Conservation (phyloP, 2,888 invertebrate species). For the Schizaphis graminum region DNA sequence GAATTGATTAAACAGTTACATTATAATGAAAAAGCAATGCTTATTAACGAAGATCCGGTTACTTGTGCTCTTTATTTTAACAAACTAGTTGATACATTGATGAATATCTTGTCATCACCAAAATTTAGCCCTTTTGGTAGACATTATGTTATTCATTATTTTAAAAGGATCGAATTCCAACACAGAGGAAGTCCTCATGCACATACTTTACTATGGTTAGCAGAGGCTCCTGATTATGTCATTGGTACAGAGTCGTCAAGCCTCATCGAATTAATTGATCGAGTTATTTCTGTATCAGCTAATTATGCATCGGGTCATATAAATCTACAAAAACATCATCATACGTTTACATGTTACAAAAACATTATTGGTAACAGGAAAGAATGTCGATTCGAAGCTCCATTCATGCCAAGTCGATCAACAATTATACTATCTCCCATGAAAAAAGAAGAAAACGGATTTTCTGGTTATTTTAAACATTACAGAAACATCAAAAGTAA, state of each 20-base stretch:
- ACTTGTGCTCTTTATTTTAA: conserved; percentile 48
- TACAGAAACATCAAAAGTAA: background rate
- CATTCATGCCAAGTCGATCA: conserved; percentile 70
- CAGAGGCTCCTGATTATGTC: conserved; percentile 69
- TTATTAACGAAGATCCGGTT: conserved; percentile 46
- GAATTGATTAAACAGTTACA: conserved; percentile 68
- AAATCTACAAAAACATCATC: conserved; percentile 69
- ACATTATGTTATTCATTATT: conserved; percentile 58
- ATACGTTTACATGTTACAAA: conserved; percentile 70
- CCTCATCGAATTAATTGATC: no score
- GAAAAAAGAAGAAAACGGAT: conserved; percentile 67
- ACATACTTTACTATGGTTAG: conserved; percentile 71
- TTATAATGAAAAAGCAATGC: background rate
- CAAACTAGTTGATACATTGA: conserved; percentile 14
- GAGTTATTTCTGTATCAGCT: no score
- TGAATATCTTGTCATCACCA: conserved; percentile 56
- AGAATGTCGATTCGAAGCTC: conserved; percentile 69
- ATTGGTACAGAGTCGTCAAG: no score
- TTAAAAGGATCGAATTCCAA: conserved; percentile 67
- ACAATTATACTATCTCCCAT: conserved; percentile 70
- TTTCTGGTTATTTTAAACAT: conserved; percentile 1
- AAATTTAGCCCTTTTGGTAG: conserved; percentile 67
- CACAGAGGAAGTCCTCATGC: conserved; percentile 66
- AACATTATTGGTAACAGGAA: conserved; percentile 68
- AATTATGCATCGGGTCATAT: no score